Evolutionary conservation across 2,888 invertebrate genomes (phyloP), one percentile per base, ranked within the genome.

Genomic region (Coelinius sp.): DNA sequence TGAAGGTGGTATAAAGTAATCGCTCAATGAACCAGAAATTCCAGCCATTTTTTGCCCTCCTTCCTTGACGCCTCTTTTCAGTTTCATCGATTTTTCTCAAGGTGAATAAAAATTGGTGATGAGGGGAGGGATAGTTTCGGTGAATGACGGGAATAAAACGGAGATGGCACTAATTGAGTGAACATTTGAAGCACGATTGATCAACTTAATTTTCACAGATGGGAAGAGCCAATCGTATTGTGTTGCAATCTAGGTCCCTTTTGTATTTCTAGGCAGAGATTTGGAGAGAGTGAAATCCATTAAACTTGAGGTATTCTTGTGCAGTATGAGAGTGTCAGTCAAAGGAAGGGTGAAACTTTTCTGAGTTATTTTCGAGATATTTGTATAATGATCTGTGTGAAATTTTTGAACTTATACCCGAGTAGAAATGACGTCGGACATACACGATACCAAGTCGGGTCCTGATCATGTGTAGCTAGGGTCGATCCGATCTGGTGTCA

Each of bases 11-110:
- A 25, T 20, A 17, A 7, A 25, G 25, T n/a, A 59, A 59, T 35
- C n/a, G 35, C 17, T 59, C 59, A 35, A 59, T 59, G 59, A 59
- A 59, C 59, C 65, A 52, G 70, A 68, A 70, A 73, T 69, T 73
- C 35, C 31, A 59, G 22, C 27, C 59, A 22, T 25, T 68, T 41
- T 63, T 27, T 12, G 20, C 7, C 12, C 17, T 27, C 17, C 22
- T 62, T 6, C 41, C 17, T 49, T 22, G 7, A 17, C 10, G n/a
- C 6, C 24, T 27, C 31, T 46, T 68, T 25, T 41, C n/a, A 17
- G 17, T 46, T 56, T 64, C 65, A 49, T 49, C 46, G 53, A 64
- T 31, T 31, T 24, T 46, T 62, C n/a, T 59, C 41, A 35, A 17
- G 35, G 31, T 35, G 59, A 35, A 31, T 59, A 31, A 31, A 20